phyloP scores from a whole-genome alignment of 1,140 invertebrate genomes.

The Papilio machaon region DNA sequence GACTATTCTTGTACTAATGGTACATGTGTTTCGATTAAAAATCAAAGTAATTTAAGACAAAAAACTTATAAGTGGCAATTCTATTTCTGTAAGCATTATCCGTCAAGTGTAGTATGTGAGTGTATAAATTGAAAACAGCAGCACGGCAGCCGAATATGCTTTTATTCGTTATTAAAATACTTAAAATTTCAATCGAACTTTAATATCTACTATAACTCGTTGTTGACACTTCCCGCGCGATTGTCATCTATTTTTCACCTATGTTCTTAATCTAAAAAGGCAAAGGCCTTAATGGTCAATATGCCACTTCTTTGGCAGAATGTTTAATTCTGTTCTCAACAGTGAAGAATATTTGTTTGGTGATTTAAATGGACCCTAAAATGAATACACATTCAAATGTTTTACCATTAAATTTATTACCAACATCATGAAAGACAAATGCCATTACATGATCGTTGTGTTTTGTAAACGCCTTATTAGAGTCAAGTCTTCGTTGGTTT shows the following conservation, averaged over 20 bases:
- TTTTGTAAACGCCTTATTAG: background rate
- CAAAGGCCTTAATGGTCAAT: too few relatives aligned
- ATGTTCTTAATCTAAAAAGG: too few relatives aligned
- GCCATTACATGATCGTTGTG: background rate
- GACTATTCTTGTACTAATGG: slow-evolving; percentile 42
- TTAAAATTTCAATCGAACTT: too few relatives aligned
- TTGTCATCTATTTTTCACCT: too few relatives aligned
- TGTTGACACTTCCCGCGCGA: too few relatives aligned
- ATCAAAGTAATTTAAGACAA: slow-evolving; percentile 49
- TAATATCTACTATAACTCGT: too few relatives aligned
- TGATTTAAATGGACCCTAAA: background rate
- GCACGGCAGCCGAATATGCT: too few relatives aligned
- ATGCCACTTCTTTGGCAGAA: too few relatives aligned
- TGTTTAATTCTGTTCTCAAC: too few relatives aligned
- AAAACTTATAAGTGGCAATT: slow-evolving; percentile 43
- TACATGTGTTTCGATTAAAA: slow-evolving; percentile 44
- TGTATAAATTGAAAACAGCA: background rate
- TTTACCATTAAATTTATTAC: background rate
- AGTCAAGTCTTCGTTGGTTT: background rate
- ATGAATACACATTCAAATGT: background rate
- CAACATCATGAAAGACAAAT: too few relatives aligned
- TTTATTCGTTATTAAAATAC: too few relatives aligned
- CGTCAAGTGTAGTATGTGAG: slow-evolving; percentile 8
- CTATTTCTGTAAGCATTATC: slow-evolving; percentile 38
- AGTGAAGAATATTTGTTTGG: too few relatives aligned